These are phyloP conservation scores for Heliconius hermathena DNA, from an alignment of 1,140 invertebrate species.

Conservation along the genomic window DNA sequence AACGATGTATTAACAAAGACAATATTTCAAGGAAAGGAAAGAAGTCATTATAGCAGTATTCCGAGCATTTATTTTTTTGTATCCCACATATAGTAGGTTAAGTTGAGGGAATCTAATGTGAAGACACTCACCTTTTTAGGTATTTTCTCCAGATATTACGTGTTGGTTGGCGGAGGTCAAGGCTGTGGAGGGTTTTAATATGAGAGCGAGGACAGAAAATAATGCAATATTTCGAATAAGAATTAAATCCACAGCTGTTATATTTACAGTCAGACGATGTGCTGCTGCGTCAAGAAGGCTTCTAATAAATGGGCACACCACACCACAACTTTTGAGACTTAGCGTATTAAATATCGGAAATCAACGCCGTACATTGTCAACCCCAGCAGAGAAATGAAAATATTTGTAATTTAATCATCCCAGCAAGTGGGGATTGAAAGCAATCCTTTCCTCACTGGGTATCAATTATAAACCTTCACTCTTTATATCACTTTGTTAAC, in stretches of 20 bases:
- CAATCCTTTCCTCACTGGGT: too few relatives aligned
- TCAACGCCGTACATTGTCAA: too few relatives aligned
- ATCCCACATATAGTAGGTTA: not conserved
- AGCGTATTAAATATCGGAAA: too few relatives aligned
- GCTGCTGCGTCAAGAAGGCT: too few relatives aligned
- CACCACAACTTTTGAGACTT: too few relatives aligned
- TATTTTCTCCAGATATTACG: not conserved
- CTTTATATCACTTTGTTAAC: too few relatives aligned
- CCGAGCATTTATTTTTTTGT: not conserved
- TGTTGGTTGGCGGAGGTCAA: not conserved
- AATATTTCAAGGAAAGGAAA: not conserved
- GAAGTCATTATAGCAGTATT: not conserved
- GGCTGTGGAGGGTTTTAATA: not conserved
- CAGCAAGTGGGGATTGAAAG: too few relatives aligned
- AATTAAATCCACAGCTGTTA: not conserved
- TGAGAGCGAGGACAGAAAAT: not conserved
- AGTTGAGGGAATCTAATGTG: not conserved
- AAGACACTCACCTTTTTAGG: not conserved
- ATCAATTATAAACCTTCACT: too few relatives aligned
- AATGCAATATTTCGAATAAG: too few relatives aligned
- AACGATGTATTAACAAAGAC: constrained; percentile 2
- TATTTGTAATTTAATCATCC: too few relatives aligned
- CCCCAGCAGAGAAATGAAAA: too few relatives aligned
- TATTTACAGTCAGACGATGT: not conserved
- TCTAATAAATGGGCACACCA: too few relatives aligned